Percentiles rank a stretch among this genome's conserved stretches.
Evolutionary conservation across 2,888 invertebrate species (phyloP).

Genomic region (Morinoia aosen): DNA sequence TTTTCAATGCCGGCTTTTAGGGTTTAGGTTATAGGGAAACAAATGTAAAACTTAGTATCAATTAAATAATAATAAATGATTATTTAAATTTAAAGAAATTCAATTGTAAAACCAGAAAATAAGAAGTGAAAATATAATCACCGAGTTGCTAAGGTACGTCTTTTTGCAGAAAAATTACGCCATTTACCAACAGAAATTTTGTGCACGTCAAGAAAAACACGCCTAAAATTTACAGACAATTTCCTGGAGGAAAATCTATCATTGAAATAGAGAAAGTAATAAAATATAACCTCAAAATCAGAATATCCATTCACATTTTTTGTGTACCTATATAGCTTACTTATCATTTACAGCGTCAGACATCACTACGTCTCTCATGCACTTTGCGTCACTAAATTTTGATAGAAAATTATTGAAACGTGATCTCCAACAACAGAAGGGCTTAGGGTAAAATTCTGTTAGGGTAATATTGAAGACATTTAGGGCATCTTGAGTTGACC

Average conservation of each 20-base stretch:
- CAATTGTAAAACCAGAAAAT: too few species aligned
- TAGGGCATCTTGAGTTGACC: too few species aligned
- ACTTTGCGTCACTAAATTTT: background rate
- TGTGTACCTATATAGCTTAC: background rate
- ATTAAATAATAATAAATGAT: too few species aligned
- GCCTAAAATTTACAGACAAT: background rate
- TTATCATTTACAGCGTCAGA: background rate
- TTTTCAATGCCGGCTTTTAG: too few species aligned
- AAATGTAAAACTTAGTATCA: too few species aligned
- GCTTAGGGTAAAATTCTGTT: too few species aligned
- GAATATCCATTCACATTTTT: background rate
- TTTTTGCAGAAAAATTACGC: background rate
- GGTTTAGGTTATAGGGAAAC: too few species aligned
- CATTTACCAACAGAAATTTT: background rate
- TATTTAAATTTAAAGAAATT: too few species aligned
- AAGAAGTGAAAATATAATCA: too few species aligned
- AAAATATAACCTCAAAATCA: background rate
- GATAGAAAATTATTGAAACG: background rate
- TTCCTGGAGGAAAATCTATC: background rate
- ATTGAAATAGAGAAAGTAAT: background rate
- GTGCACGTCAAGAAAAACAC: background rate
- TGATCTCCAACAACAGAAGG: too few species aligned
- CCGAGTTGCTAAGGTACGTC: background rate
- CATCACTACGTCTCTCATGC: background rate
- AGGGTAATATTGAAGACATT: too few species aligned